Base-by-base conservation (phyloP, 2,113 vertebrate species). In the Sorex araneus region DNA sequence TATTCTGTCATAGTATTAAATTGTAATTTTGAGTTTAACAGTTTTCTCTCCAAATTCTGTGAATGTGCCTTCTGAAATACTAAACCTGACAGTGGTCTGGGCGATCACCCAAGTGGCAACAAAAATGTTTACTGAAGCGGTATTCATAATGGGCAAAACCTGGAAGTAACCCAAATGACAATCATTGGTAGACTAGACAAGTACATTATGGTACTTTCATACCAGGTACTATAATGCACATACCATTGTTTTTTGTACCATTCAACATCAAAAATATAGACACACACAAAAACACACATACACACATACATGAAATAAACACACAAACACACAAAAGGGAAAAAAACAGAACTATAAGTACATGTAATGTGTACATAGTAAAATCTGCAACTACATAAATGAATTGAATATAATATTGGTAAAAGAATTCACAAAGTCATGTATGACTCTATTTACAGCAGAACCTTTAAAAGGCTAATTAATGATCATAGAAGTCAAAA, bases 81-180 rank as follows among this genome's bases (percentile, higher is more conserved):
- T 64, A 21, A 50, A 76, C 32, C 3, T 0, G 34, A 25, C 2
- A 12, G 19, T 82, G 34, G 71, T 25, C 50, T 71, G 47, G 32
- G 40, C 23, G 30, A 57, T 25, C 54, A 66, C 40, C 71, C 66
- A 43, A 28, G 64, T 23, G 34, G 23, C 71, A 81, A 28, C 28
- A 73, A 87, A 40, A 83, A 87, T 66, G 13, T 66, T 91, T 57
- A 79, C 0, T 84, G 79, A 79, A 34, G 32, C 34, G 23, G 18
- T 23, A 60, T 60, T 23, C 19, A 60, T 54, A 87, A 57, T 9
- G 73, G 40, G 43, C 19, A 83, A 78, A 71, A 91, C 27, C 27
- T 73, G 71, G 69, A 75, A 63, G 73, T 21, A 81, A 82, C 40
- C 16, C 70, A 76, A 64, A 54, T 27, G 47, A 23, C 40, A 64